Evolutionary conservation across 1,140 invertebrate species (phyloP).

Genomic region (Zophobas atratus): DNA sequence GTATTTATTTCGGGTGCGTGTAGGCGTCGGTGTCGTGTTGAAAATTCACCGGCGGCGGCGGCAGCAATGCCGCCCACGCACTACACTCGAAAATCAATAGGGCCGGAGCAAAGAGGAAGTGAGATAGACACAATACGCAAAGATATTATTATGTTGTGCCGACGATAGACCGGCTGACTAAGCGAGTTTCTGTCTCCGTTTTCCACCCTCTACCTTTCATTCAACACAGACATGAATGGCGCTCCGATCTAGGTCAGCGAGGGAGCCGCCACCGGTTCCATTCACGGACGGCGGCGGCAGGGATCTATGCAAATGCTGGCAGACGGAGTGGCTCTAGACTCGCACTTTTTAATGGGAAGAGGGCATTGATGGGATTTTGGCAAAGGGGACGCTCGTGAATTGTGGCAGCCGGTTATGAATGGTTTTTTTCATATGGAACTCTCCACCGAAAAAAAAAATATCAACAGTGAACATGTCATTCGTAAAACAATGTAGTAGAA

Average conservation of each 20-base stretch:
- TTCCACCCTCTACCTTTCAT: slow-evolving; percentile 53
- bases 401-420: background rate
- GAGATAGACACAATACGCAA: slow-evolving; percentile 42
- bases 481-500: too few relatives aligned
- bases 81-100: slow-evolving; percentile 51
- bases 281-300: slow-evolving; percentile 45
- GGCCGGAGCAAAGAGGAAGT: slow-evolving; percentile 25
- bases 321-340: slow-evolving; percentile 33
- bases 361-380: too few relatives aligned
- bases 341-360: slow-evolving; percentile 3
- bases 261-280: slow-evolving; percentile 47
- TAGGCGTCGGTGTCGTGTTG: slow-evolving; percentile 42
- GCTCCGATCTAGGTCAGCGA: slow-evolving; percentile 55
- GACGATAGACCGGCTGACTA: slow-evolving; percentile 45
- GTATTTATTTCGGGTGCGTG: slow-evolving; percentile 41
- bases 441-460: too few relatives aligned
- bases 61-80: slow-evolving; percentile 24
- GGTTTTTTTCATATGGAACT: too few relatives aligned
- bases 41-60: slow-evolving; percentile 40
- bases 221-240: slow-evolving; percentile 61
- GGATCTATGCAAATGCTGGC: slow-evolving; percentile 29
- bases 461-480: too few relatives aligned
- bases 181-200: slow-evolving; percentile 48
- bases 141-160: slow-evolving; percentile 42
- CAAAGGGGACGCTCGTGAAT: too few relatives aligned